A percentile compares a stretch with the other conserved stretches of the same genome.
Conservation (phyloP, 2,888 invertebrate species). For the Torymus tubicola region DNA sequence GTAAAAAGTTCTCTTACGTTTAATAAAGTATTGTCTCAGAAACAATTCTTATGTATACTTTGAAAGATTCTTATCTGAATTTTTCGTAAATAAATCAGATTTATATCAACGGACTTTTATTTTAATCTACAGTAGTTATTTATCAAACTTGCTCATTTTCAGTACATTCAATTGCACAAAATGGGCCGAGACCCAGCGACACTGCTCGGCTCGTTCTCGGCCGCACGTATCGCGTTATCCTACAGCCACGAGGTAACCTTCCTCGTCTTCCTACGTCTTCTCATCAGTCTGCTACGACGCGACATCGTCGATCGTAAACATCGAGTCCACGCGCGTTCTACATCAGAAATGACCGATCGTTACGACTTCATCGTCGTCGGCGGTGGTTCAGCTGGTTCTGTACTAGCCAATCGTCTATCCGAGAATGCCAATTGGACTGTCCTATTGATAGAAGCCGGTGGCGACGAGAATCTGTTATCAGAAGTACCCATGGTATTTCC, state of each 20-base stretch:
- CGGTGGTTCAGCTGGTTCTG: constrained; percentile 89
- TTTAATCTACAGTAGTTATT: no score
- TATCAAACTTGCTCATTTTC: no score
- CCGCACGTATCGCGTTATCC: constrained; percentile 81
- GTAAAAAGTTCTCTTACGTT: no score
- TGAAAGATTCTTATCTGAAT: no score
- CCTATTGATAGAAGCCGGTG: constrained; percentile 88
- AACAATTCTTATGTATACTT: no score
- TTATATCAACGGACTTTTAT: no score
- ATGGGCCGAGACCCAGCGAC: constrained; percentile 41
- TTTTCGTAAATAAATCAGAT: no score
- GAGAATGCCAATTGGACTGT: constrained; percentile 86
- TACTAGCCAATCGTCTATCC: constrained; percentile 86
- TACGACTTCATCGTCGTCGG: constrained; percentile 91
- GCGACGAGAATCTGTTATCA: constrained; percentile 84
- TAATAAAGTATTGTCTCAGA: no score
- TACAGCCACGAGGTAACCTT: constrained; percentile 83
- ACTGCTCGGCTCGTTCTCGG: constrained; percentile 77
- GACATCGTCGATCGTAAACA: constrained; percentile 85
- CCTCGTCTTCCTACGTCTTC: constrained; percentile 81
- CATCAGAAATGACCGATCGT: constrained; percentile 78
- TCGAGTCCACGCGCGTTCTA: constrained; percentile 79
- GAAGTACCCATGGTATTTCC: constrained; percentile 87
- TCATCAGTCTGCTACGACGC: constrained; percentile 81
- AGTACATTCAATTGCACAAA: no score